Evolutionary conservation across 2,113 vertebrate species (phyloP).

Genomic region (Isichthys henryi): DNA sequence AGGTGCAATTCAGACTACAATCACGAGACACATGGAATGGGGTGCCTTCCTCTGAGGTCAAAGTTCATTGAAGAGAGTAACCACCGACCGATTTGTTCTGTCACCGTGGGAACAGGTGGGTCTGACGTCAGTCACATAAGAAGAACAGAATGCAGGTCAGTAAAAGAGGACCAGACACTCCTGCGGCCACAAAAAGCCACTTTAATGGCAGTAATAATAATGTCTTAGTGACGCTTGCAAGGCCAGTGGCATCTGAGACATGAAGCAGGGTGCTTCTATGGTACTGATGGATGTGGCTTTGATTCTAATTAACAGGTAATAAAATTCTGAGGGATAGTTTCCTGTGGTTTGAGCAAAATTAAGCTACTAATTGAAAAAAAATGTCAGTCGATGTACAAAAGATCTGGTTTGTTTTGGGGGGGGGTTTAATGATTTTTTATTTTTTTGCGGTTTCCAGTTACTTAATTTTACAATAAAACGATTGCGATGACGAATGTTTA

Average conservation of each 20-base stretch:
- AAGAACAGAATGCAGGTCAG: not conserved
- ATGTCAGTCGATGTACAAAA: not conserved
- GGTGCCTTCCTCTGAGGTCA: not conserved
- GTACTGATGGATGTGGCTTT: not conserved
- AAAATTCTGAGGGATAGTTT: not conserved
- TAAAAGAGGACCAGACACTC: not conserved
- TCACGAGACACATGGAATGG: not conserved
- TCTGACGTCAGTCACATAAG: not conserved
- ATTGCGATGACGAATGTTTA: not conserved
- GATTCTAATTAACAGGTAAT: not conserved
- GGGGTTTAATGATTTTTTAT: not conserved
- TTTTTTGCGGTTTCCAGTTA: not conserved
- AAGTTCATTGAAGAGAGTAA: not conserved
- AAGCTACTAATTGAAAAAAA: not conserved
- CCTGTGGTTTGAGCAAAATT: constrained; percentile 4
- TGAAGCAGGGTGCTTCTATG: not conserved
- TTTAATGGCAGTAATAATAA: constrained; percentile 4
- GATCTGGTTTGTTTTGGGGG: not conserved
- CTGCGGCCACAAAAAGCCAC: not conserved
- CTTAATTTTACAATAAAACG: not conserved
- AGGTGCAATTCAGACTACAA: not conserved
- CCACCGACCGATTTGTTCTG: not conserved
- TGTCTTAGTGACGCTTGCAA: not conserved
- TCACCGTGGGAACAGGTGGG: constrained; percentile 6
- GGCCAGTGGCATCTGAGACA: not conserved